Conservation (phyloP, 2,113 vertebrate genomes). For the Dascyllus trimaculatus region DNA sequence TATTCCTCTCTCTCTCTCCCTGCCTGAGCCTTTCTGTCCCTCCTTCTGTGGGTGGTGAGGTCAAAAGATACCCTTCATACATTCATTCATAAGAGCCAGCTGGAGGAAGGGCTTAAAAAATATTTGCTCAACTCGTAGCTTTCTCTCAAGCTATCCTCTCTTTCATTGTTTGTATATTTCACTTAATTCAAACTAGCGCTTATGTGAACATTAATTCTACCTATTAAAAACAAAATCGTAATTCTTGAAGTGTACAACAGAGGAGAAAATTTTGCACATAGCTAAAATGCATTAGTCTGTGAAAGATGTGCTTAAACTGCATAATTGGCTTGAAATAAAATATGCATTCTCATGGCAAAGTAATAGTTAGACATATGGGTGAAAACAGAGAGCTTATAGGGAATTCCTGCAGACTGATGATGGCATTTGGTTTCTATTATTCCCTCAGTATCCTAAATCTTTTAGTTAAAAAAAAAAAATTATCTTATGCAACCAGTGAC, state of each 20-base stretch:
- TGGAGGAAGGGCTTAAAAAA: constrained; percentile 57
- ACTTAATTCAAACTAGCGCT: not conserved
- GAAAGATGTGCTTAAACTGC: constrained; percentile 12
- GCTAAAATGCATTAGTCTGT: not conserved
- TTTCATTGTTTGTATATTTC: constrained; percentile 19
- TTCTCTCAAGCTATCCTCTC: constrained; percentile 21
- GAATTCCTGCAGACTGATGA: not conserved
- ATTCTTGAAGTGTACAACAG: not conserved
- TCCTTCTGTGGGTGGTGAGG: constrained; percentile 57
- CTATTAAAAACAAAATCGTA: constrained; percentile 6
- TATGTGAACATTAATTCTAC: constrained; percentile 6
- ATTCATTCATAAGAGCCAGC: constrained; percentile 71
- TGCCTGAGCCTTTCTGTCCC: constrained; percentile 26
- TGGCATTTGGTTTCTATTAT: not conserved
- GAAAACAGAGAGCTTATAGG: not conserved
- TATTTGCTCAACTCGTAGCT: constrained; percentile 44
- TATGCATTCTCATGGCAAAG: not conserved
- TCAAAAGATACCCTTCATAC: constrained; percentile 68
- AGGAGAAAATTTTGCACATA: not conserved
- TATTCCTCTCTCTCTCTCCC: constrained; percentile 16
- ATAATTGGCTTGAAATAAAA: not conserved
- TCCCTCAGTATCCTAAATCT: not conserved
- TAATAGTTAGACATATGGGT: not conserved
- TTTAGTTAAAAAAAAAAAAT: too few relatives aligned
- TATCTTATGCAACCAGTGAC: not conserved